Percentiles rank a stretch among this genome's conserved stretches.
These are phyloP conservation scores for Drosophila neutralis DNA, from an alignment of 2,888 invertebrate genomes.

Conservation along the genomic window DNA sequence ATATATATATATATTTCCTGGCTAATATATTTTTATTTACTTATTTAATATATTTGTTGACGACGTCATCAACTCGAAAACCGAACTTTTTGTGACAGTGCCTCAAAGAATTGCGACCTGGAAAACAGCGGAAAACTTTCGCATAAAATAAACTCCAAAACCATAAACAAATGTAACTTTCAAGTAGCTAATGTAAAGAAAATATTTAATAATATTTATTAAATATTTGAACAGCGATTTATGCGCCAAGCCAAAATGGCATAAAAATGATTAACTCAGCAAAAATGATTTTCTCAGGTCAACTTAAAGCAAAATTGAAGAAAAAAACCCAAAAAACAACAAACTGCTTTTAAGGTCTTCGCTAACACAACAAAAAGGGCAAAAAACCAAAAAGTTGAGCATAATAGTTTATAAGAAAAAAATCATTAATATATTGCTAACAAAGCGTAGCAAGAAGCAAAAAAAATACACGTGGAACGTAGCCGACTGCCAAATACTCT, in stretches of 20 bases:
- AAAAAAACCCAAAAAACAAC: neutral
- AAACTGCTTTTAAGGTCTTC: constrained; percentile 28
- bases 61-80: neutral
- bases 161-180: neutral
- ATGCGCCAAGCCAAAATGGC: constrained; percentile 9
- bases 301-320: neutral
- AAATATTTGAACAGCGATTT: constrained; percentile 18
- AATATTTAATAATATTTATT: constrained; percentile 20
- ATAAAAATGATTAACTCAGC: constrained; percentile 34
- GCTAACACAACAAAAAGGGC: constrained; percentile 10
- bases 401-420: constrained; percentile 29
- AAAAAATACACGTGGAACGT: neutral
- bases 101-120: neutral
- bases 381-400: constrained; percentile 16
- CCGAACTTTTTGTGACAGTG: neutral
- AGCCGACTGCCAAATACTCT: neutral
- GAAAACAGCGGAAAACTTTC: too few relatives aligned
- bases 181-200: neutral
- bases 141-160: neutral
- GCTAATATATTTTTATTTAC: neutral
- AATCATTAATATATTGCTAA: constrained; percentile 34
- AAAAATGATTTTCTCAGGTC: constrained; percentile 14
- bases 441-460: constrained; percentile 29
- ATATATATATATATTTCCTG: too few relatives aligned
- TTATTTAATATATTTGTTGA: neutral